A percentile compares a stretch with the other conserved stretches of the same genome.
Evolutionary conservation across 2,113 vertebrate genomes (phyloP).

Genomic region (Callaeas wilsoni): DNA sequence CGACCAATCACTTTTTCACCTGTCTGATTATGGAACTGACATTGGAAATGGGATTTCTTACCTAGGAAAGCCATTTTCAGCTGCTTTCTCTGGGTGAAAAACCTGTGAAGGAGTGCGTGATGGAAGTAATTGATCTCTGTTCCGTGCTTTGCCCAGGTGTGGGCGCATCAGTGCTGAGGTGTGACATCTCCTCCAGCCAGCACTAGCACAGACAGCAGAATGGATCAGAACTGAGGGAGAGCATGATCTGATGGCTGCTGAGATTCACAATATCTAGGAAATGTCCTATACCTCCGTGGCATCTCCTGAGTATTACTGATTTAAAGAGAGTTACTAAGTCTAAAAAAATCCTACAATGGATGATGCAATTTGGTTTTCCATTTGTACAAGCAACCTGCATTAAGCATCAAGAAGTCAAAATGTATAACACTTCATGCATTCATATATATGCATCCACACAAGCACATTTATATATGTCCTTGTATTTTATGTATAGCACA

Average conservation of each 20-base stretch:
- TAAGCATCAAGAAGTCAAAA: neutral
- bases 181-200: neutral
- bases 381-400: neutral
- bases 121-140: neutral
- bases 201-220: neutral
- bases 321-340: neutral
- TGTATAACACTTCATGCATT: neutral
- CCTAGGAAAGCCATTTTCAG: neutral
- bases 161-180: fast-evolving
- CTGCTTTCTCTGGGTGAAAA: neutral
- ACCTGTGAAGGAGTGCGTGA: neutral
- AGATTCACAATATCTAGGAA: neutral
- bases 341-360: neutral
- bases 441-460: neutral
- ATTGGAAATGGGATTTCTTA: neutral
- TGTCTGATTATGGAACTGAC: neutral
- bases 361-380: neutral
- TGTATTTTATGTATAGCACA: neutral
- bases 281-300: neutral
- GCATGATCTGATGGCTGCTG: neutral
- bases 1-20: neutral
- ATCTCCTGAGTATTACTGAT: neutral
- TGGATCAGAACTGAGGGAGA: neutral
- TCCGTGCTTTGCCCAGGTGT: fast-evolving
- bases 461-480: neutral